These are phyloP conservation scores for Choristoneura fumiferana DNA, from an alignment of 1,140 invertebrate genomes.

Conservation along the genomic window DNA sequence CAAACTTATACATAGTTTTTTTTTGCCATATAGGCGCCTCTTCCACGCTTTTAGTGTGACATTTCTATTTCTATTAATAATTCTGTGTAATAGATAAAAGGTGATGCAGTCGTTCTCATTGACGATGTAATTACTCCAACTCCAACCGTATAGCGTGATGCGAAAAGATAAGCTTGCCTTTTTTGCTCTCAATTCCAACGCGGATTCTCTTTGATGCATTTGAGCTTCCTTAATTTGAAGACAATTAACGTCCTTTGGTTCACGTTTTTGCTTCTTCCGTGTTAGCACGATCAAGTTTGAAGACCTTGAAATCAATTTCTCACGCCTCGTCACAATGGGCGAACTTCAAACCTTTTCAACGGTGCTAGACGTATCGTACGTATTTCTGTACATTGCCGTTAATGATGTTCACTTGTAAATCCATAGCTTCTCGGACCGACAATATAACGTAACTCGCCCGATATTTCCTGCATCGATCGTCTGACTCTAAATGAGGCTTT, in stretches of 20 bases:
- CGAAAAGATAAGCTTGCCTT: not conserved
- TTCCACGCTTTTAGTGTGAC: too few species aligned
- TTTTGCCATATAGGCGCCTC: too few species aligned
- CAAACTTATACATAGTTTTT: too few species aligned
- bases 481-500: too few species aligned
- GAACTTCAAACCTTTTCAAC: constrained; percentile 26
- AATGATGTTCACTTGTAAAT: too few species aligned
- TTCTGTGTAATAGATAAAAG: too few species aligned
- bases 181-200: not conserved
- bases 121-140: constrained; percentile 25
- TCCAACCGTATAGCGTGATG: not conserved
- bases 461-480: too few species aligned
- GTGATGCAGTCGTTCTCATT: constrained; percentile 15
- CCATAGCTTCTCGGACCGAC: too few species aligned
- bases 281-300: constrained; percentile 15
- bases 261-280: constrained; percentile 10
- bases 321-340: constrained; percentile 37
- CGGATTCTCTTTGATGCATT: not conserved
- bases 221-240: constrained; percentile 8
- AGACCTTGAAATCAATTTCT: constrained; percentile 33
- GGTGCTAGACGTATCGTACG: too few species aligned
- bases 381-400: too few species aligned
- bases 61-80: too few species aligned
- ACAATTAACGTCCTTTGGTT: constrained; percentile 7
- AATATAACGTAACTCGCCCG: too few species aligned